These are phyloP conservation scores for Erythrocercus mccallii DNA, from an alignment of 2,113 vertebrate genomes.

Conservation along the genomic window DNA sequence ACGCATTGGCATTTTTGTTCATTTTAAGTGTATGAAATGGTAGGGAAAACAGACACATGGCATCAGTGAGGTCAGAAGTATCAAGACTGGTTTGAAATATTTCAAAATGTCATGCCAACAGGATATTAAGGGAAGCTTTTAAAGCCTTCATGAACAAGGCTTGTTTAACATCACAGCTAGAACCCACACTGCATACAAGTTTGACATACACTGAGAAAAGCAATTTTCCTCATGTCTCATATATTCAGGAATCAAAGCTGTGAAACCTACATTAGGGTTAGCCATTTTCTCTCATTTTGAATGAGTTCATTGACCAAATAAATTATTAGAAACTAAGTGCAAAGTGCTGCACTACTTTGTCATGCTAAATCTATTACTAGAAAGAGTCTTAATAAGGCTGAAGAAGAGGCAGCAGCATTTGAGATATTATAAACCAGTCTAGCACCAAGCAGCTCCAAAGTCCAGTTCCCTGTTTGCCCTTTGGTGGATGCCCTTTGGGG, in stretches of 20 bases:
- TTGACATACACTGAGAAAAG: neutral
- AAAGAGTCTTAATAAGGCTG: conserved; percentile 3
- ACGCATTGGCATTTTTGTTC: neutral
- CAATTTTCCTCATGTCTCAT: neutral
- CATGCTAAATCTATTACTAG: neutral
- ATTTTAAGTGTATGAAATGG: neutral
- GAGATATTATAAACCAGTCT: conserved; percentile 58
- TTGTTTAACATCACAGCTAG: neutral
- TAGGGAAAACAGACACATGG: neutral
- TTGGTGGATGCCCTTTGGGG: neutral
- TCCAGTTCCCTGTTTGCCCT: neutral
- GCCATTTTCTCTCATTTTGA: neutral
- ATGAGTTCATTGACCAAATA: neutral
- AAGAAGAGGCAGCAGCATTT: conserved; percentile 28
- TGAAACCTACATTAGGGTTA: neutral
- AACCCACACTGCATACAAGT: neutral
- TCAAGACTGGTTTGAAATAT: conserved; percentile 44
- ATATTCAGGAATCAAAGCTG: neutral
- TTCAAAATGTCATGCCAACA: conserved; percentile 22
- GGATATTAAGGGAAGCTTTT: neutral
- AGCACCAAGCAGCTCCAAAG: conserved; percentile 28
- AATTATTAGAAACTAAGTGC: neutral
- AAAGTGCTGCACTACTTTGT: neutral
- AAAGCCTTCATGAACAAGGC: neutral
- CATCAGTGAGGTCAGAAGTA: conserved; percentile 30